Percentiles rank a stretch among this genome's conserved stretches.
phyloP scores from a whole-genome alignment of 1,140 invertebrate genomes.

The Lucilia sericata region DNA sequence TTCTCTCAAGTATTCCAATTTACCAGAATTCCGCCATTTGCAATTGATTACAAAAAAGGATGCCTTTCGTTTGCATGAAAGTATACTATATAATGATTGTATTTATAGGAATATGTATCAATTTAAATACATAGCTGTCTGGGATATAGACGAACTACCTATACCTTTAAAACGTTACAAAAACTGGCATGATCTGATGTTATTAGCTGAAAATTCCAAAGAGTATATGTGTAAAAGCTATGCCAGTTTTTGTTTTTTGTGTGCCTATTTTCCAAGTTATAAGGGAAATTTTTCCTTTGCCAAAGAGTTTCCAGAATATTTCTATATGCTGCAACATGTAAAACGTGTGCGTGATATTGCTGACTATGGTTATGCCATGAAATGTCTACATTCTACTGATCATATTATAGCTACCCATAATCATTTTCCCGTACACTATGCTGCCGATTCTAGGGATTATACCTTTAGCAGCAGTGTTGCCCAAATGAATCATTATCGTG shows the following conservation, averaged over 20 bases:
- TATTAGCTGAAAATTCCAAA: constrained; percentile 51
- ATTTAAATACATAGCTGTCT: constrained; percentile 87
- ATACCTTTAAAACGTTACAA: constrained; percentile 74
- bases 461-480: constrained; percentile 81
- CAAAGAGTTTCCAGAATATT: constrained; percentile 81
- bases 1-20: constrained; percentile 86
- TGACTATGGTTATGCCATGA: constrained; percentile 86
- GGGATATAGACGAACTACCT: constrained; percentile 94
- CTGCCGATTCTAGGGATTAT: constrained; percentile 77
- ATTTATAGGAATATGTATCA: constrained; percentile 90
- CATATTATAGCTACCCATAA: constrained; percentile 88
- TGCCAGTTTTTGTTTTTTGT: constrained; percentile 86
- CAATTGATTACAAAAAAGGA: constrained; percentile 85
- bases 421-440: constrained; percentile 74
- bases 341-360: constrained; percentile 88
- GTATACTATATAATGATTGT: constrained; percentile 96
- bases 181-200: constrained; percentile 78
- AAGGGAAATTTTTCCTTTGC: constrained; percentile 81
- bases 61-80: constrained; percentile 88
- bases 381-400: constrained; percentile 91
- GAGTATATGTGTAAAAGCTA: constrained; percentile 70
- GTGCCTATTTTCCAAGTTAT: constrained; percentile 93
- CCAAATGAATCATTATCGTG: constrained; percentile 90
- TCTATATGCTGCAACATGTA: constrained; percentile 93
- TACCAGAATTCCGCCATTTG: constrained; percentile 84